Conservation (phyloP, 1,140 invertebrate species). For the Protaetia brevitarsis region DNA sequence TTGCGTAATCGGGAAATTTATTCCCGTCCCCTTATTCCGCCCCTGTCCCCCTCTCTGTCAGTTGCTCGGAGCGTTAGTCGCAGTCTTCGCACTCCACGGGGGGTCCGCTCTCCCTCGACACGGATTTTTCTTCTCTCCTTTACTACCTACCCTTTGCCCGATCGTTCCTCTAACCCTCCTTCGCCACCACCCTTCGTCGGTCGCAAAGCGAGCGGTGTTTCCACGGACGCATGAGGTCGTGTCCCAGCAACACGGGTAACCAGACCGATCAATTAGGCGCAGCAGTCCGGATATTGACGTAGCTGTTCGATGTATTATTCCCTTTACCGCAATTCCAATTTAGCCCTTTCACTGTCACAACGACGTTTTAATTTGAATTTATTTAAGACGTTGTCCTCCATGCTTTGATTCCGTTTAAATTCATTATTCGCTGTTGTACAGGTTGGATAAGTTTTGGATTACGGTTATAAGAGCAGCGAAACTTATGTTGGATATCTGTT, state of each 20-base stretch:
- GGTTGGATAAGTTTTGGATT: no score
- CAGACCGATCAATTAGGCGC: slow-evolving; percentile 36
- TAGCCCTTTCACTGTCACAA: slow-evolving; percentile 37
- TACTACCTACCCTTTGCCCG: background rate
- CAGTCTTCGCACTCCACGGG: background rate
- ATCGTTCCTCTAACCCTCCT: no score
- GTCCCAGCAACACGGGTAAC: slow-evolving; percentile 25
- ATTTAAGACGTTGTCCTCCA: slow-evolving; percentile 33
- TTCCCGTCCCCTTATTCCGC: background rate
- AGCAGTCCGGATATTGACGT: slow-evolving; percentile 39
- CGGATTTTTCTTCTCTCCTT: slow-evolving; percentile 1
- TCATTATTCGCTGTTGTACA: no score
- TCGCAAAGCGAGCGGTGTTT: background rate
- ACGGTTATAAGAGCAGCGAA: no score
- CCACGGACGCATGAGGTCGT: slow-evolving; percentile 17
- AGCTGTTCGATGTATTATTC: slow-evolving; percentile 39
- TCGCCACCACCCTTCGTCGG: background rate
- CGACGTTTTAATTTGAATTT: slow-evolving; percentile 40
- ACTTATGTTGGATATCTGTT: no score
- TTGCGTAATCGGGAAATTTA: slow-evolving; percentile 21
- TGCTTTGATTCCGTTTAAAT: background rate
- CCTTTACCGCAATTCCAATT: slow-evolving; percentile 38
- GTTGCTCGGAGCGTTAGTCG: background rate
- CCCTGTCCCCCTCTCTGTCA: background rate
- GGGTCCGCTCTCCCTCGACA: background rate